Base-by-base conservation (phyloP, 2,113 vertebrate species). In the Synodontis membranacea region DNA sequence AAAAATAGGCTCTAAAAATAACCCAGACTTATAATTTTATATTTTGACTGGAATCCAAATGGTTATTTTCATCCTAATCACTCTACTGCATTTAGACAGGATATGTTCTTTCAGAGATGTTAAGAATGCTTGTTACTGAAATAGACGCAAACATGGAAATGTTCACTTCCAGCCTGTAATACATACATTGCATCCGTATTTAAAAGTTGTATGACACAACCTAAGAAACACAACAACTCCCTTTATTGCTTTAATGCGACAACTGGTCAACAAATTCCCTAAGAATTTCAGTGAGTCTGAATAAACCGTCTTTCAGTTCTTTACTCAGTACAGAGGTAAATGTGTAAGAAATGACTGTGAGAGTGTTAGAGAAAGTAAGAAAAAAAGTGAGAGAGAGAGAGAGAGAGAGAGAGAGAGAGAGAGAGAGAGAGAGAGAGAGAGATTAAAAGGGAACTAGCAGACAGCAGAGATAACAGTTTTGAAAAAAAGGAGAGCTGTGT, bases 21-120 rank as follows among this genome's bases (percentile, higher is more conserved):
- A 64, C 80, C n/a, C 25, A 66, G n/a, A 74, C 42, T 31, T 87
- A 81, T 89, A 84, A 85, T 88, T 86, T 86, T 88, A 84, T 88
- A 89, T 90, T 89, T 88, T 58, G 80, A 86, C 81, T 87, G 86
- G 64, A 19, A 76, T 86, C 84, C 62, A 80, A 84, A 91, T 83
- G 85, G 62, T 60, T 87, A 0, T 78, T 0, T 78, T 78, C 9
- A 31, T 11, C 76, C 19, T 54, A 37, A 23, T 34, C 2, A 8
- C 31, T 34, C 19, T 79, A 5, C 50, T 12, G 19, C 50, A 79
- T 50, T 23, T 19, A 9, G 28, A 42, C 3, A 72, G 37, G 10
- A 34, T 42, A 72, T 25, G 70, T 1, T 74, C 23, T 28, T 44
- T 44, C 11, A 39, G 5, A 68, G 31, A 37, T 37, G 2, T 31